Percentiles rank a stretch among this genome's conserved stretches.
Conservation (phyloP, 2,113 vertebrate species). For the Scalopus aquaticus region DNA sequence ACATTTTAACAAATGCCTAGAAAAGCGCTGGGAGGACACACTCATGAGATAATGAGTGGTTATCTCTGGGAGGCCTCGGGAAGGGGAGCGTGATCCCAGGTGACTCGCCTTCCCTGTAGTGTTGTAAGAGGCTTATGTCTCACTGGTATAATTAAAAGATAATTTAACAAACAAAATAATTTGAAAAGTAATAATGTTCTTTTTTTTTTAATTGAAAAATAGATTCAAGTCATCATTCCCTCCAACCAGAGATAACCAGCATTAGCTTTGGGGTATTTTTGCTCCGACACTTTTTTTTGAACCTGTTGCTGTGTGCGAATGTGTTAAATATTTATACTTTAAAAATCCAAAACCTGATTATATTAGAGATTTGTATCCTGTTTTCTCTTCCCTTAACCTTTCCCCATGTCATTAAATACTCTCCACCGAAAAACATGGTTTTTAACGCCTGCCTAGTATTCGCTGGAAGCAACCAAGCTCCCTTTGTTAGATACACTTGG, state of each 20-base stretch:
- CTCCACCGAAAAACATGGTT: conserved; percentile 24
- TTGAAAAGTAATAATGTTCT: neutral
- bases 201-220: conserved; percentile 29
- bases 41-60: neutral
- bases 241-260: neutral
- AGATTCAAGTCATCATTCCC: neutral
- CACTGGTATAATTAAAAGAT: conserved; percentile 33
- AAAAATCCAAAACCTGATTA: neutral
- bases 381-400: conserved; percentile 52
- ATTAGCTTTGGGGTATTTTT: neutral
- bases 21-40: neutral
- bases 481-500: conserved; percentile 64
- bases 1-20: neutral
- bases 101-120: neutral
- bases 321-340: neutral
- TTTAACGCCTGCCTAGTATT: conserved; percentile 1
- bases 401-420: conserved; percentile 30
- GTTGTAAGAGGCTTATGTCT: neutral
- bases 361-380: conserved; percentile 31
- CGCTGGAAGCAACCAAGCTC: conserved; percentile 17
- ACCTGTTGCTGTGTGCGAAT: neutral
- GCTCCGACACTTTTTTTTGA: neutral
- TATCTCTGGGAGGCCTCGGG: neutral
- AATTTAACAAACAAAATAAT: conserved; percentile 34
- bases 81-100: neutral